Conservation (phyloP, 2,797 vertebrate genomes). For the Dicrostonyx torquatus region DNA sequence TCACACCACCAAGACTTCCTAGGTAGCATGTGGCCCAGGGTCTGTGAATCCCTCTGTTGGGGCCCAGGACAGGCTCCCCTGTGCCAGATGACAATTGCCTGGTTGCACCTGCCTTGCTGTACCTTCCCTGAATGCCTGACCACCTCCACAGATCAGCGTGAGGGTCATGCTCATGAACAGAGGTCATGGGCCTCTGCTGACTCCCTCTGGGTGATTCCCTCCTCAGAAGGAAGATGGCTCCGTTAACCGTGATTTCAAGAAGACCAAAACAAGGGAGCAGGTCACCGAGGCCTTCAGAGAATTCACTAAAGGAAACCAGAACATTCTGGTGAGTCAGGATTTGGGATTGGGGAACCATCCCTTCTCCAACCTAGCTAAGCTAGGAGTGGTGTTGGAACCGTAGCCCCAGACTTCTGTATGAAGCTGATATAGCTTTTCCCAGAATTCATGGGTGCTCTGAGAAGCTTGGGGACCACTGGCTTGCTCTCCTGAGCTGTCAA, state of each 20-base stretch:
- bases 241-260: constrained; percentile 98
- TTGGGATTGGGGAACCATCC: accelerated
- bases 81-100: accelerated
- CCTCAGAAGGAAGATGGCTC: constrained; percentile 96
- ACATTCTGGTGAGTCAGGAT: constrained; percentile 91
- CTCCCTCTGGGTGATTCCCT: neutral
- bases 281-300: constrained; percentile 93
- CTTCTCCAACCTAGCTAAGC: neutral
- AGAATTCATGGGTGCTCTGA: accelerated
- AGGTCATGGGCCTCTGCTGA: neutral
- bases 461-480: neutral
- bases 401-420: neutral
- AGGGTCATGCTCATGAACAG: neutral
- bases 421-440: neutral
- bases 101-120: neutral
- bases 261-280: constrained; percentile 95
- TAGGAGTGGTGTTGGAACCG: neutral
- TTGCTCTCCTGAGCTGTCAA: neutral
- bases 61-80: neutral
- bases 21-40: neutral
- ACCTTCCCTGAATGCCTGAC: accelerated
- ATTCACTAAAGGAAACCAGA: constrained; percentile 94
- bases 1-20: neutral
- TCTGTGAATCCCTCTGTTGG: no score
- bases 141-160: neutral